Base-by-base conservation (phyloP, 2,888 invertebrate genomes). In the Timema podura region DNA sequence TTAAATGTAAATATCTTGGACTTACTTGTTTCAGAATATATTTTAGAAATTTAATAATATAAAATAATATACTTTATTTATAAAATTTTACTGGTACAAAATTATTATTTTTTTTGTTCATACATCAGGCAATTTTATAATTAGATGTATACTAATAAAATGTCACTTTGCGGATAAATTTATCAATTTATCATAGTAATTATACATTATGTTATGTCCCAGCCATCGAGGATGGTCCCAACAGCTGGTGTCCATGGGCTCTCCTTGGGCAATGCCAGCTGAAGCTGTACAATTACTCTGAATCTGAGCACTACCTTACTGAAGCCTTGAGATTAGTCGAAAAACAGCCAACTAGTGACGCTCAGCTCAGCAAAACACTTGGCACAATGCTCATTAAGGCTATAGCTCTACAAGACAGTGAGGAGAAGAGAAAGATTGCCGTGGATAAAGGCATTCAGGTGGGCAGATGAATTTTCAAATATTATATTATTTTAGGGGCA, bases 391-490 rank as follows among this genome's bases (percentile, higher is more conserved):
- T 82, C 61, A 74, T 83, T n/a, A 80, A 83, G 75, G 76, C 83
- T 8, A 76, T 84, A 71, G 80, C 82, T 11, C 79, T 78, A 73
- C 82, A 82, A 71, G 74, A 76, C n/a, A 77, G 79, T 73, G 81
- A 83, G 76, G 81, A 84, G 45, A 87, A 89, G 78, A 83, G 86
- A 78, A 79, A 79, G n/a, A 81, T 85, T 79, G 85, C 85, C 2
- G 77, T 85, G 61, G 74, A 76, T 48, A 73, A 83, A 45, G 78
- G 82, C 5, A 79, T 80, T 73, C 78, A 80, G 73, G 30, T 30
- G 30, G 30, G 30, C 30, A 30, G 30, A 30, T 30, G 30, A 30
- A 30, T 30, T 30, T 30, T 30, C 30, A 30, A 30, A 30, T 30
- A 30, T 30, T 30, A 30, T 30, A 30, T 30, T 30, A 30, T 30